These are phyloP conservation scores for Pipra filicauda DNA, from an alignment of 2,113 vertebrate species.

Conservation along the genomic window DNA sequence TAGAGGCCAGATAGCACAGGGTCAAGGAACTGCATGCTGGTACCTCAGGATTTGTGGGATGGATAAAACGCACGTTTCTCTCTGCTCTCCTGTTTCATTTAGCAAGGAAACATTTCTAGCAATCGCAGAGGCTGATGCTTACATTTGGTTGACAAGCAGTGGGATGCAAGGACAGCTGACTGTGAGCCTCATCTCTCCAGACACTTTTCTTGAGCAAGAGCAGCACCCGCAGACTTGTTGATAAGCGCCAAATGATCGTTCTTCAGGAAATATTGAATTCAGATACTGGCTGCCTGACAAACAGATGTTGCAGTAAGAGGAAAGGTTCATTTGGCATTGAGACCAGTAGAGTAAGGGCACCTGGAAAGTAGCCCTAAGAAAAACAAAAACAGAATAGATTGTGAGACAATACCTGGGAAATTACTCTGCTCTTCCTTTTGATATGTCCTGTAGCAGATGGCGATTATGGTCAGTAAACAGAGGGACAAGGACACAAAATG, in stretches of 20 bases:
- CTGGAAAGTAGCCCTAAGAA: neutral
- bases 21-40: accelerated
- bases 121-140: neutral
- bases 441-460: neutral
- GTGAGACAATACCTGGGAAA: neutral
- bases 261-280: neutral
- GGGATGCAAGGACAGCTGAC: neutral
- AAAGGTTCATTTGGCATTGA: neutral
- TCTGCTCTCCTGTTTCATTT: neutral
- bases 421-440: neutral
- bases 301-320: neutral
- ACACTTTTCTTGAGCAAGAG: neutral
- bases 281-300: slow-evolving; percentile 4
- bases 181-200: neutral
- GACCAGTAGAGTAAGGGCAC: neutral
- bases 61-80: neutral
- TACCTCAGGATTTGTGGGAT: neutral
- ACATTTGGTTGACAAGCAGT: neutral
- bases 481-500: neutral
- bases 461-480: neutral
- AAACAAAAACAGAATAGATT: neutral
- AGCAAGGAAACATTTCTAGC: neutral
- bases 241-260: neutral
- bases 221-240: neutral
- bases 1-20: neutral